A percentile compares a stretch with the other conserved stretches of the same genome.
These are phyloP conservation scores for Thymelicus lineola DNA, from an alignment of 2,888 invertebrate genomes.

Conservation along the genomic window DNA sequence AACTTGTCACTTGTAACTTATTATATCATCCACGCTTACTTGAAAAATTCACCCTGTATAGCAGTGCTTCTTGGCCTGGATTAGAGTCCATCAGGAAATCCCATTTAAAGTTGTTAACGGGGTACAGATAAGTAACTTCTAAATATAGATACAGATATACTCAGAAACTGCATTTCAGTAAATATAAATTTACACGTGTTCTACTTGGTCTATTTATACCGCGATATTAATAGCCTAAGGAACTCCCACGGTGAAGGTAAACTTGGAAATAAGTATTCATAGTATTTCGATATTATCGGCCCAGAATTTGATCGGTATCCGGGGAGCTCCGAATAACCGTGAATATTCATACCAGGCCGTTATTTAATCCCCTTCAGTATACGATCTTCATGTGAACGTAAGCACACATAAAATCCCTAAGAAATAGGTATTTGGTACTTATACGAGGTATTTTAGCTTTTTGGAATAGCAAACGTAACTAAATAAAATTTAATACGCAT, in stretches of 20 bases:
- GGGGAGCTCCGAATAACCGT: not conserved
- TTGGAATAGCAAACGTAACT: not conserved
- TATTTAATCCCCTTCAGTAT: not conserved
- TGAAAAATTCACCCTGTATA: too few relatives aligned
- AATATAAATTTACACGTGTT: too few relatives aligned
- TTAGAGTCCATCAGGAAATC: too few relatives aligned
- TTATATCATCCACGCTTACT: too few relatives aligned
- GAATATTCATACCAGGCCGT: not conserved
- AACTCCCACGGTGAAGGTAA: not conserved
- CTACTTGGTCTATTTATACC: too few relatives aligned
- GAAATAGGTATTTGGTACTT: not conserved
- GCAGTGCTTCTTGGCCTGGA: too few relatives aligned
- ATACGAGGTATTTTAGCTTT: constrained; percentile 3
- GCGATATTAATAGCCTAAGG: too few relatives aligned
- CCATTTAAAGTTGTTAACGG: too few relatives aligned
- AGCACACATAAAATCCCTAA: not conserved
- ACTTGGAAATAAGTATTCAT: not conserved
- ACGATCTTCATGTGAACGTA: not conserved
- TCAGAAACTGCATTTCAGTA: too few relatives aligned
- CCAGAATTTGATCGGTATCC: not conserved
- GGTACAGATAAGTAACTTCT: too few relatives aligned
- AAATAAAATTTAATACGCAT: not conserved
- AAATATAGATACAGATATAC: too few relatives aligned
- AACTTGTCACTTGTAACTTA: too few relatives aligned
- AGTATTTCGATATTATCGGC: not conserved